Conservation (phyloP, 2,888 invertebrate genomes). For the Caenorhabditis wallacei region DNA sequence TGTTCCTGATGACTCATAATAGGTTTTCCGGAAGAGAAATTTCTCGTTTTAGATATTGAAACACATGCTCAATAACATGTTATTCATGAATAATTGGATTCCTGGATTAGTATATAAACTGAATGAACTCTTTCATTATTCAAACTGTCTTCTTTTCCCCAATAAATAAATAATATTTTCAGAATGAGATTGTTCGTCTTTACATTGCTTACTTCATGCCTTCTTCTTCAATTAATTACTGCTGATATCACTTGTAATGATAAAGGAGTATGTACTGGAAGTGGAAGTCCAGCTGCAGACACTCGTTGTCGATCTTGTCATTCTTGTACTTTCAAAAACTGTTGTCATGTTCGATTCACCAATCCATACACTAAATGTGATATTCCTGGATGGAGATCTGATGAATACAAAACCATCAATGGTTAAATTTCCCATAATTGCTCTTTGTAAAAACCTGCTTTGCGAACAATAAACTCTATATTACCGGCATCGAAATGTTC, state of each 20-base stretch:
- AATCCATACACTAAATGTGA: conserved; percentile 1
- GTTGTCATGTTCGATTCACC: conserved; percentile 1
- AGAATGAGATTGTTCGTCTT: not conserved
- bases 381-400: not conserved
- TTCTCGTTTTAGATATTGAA: too few species aligned
- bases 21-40: too few species aligned
- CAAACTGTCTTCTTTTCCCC: not conserved
- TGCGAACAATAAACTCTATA: not conserved
- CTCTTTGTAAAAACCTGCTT: not conserved
- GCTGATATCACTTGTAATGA: not conserved
- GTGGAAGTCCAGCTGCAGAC: not conserved
- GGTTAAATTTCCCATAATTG: not conserved
- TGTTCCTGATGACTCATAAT: too few species aligned
- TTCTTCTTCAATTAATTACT: not conserved
- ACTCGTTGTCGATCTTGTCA: not conserved
- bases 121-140: not conserved
- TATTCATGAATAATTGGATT: too few species aligned
- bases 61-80: too few species aligned
- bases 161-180: not conserved
- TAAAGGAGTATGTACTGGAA: not conserved
- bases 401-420: conserved; percentile 1
- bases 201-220: not conserved
- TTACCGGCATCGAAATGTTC: too few species aligned
- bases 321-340: conserved; percentile 4
- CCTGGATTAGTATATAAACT: too few species aligned